Conservation (phyloP, 2,113 vertebrate species). For the Beaufortia kweichowensis region DNA sequence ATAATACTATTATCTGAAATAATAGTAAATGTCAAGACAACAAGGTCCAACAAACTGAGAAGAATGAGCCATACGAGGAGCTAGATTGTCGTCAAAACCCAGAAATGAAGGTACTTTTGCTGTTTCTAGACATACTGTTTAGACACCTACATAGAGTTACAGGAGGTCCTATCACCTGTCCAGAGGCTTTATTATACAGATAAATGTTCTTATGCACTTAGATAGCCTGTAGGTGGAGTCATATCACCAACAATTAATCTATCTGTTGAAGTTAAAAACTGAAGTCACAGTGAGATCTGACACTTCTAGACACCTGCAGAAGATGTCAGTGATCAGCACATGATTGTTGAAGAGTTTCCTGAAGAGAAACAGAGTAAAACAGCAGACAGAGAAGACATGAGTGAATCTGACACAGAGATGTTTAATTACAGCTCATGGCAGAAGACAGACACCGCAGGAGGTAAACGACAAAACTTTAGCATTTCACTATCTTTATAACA, state of each 20-base stretch:
- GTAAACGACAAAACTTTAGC: slow-evolving; percentile 14
- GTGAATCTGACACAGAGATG: slow-evolving; percentile 13
- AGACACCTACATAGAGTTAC: too few species aligned
- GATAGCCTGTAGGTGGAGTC: background rate
- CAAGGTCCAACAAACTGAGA: background rate
- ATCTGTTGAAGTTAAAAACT: too few species aligned
- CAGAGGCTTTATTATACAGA: too few species aligned
- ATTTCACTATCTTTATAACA: background rate
- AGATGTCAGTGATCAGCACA: slow-evolving; percentile 43
- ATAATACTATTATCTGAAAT: background rate
- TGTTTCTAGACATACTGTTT: too few species aligned
- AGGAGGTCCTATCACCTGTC: too few species aligned
- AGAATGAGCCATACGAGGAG: background rate
- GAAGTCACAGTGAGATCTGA: background rate
- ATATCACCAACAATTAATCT: background rate
- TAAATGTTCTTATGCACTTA: background rate
- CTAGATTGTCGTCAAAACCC: background rate
- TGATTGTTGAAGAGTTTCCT: slow-evolving; percentile 31
- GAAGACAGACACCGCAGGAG: slow-evolving; percentile 10
- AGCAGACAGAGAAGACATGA: slow-evolving; percentile 24
- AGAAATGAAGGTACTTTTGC: slow-evolving; percentile 31
- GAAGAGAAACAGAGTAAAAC: slow-evolving; percentile 47
- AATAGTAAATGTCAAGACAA: background rate
- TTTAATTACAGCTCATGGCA: slow-evolving; percentile 10
- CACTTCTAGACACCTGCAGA: slow-evolving; percentile 25